Base-by-base conservation (phyloP, 2,888 invertebrate genomes). In the Orchesellides sinensis region DNA sequence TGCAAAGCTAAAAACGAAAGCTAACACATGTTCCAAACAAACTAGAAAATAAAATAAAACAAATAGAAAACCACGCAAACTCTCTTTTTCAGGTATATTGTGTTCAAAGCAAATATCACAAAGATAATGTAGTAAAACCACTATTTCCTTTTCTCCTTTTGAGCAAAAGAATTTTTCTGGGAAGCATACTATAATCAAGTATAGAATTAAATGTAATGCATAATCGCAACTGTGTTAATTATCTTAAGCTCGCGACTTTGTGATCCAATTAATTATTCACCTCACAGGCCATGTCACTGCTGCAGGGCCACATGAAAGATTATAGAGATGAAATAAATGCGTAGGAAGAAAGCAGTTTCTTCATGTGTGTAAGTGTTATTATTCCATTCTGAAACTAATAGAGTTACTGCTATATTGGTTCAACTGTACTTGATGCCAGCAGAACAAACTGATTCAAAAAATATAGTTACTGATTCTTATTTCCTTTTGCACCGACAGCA, bases 401-500 rank as follows among this genome's bases (percentile, higher is more conserved):
- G 59, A 59, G 17, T 12, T 12, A 47, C 47, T 47, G 17, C 8
- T 35, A 35, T 8, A 35, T 35, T 35, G 5, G n/a, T n/a, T n/a
- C n/a, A n/a, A n/a, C n/a, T n/a, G n/a, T 40, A 40, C 49, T n/a
- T 56, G 8, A 12, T 56, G 27, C 23, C 45, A 27, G n/a, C 21
- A 17, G 25, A 49, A 21, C 32, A 59, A 35, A 54, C 66, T 81
- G 81, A 81, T 81, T 81, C 74, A 68, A 81, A 80, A 63, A 81
- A 63, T 81, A 81, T 81, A 68, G 74, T n/a, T 49, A 74, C 68
- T 61, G 61, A 74, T 61, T 74, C 81, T 81, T n/a, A n/a, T n/a
- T 74, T 73, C 81, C 73, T 81, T 81, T 74, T 81, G n/a, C 73
- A 81, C 81, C 73, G 81, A 81, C 65, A 81, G 74, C 81, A 81